phyloP scores from a whole-genome alignment of 2,888 invertebrate genomes.

The Campopleginae sp. region DNA sequence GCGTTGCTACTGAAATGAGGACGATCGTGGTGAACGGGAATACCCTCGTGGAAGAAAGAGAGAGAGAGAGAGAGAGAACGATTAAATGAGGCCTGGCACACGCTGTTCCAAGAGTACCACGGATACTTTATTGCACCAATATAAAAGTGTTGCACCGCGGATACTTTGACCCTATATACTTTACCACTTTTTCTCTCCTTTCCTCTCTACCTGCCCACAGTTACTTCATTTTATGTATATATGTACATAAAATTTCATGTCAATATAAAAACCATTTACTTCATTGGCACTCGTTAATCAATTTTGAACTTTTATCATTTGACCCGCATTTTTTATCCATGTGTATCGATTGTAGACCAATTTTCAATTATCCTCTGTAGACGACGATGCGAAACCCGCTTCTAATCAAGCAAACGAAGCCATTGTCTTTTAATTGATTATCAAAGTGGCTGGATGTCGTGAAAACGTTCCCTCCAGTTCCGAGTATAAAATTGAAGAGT shows the following conservation, averaged over 20 bases:
- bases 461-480: background rate
- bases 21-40: constrained; percentile 39
- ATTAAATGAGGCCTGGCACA: constrained; percentile 39
- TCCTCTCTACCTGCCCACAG: constrained; percentile 1
- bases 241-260: constrained; percentile 10
- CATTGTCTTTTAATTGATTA: background rate
- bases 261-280: constrained; percentile 2
- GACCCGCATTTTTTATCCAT: background rate
- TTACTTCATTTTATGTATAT: constrained; percentile 4
- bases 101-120: constrained; percentile 43
- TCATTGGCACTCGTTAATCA: background rate
- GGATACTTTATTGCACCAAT: constrained; percentile 68
- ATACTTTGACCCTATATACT: constrained; percentile 55
- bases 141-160: constrained; percentile 67
- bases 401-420: too few species aligned
- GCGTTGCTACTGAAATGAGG: constrained; percentile 33
- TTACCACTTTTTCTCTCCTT: too few species aligned
- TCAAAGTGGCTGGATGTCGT: background rate
- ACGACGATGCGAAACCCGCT: background rate
- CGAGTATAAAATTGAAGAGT: background rate
- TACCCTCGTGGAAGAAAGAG: background rate
- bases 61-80: constrained; percentile 39
- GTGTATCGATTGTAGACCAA: background rate
- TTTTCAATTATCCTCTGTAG: background rate
- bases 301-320: background rate